Conservation (phyloP, 2,888 invertebrate species). For the Acanthosoma haemorrhoidale region DNA sequence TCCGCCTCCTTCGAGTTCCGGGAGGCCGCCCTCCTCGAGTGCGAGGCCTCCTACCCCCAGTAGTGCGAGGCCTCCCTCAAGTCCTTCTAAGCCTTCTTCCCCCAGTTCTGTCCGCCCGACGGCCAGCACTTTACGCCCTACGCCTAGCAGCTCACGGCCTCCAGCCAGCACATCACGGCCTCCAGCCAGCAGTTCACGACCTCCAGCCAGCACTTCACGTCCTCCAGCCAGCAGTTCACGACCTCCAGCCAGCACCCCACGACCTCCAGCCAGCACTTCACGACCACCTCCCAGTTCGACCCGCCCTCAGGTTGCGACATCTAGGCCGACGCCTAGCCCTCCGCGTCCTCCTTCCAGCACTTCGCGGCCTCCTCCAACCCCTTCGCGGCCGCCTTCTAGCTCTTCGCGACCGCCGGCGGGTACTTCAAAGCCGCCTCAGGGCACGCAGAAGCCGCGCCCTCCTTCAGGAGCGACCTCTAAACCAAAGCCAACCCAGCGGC, state of each 20-base stretch:
- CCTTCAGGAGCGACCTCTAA: background rate
- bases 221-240: background rate
- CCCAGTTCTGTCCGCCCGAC: background rate
- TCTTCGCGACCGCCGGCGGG: conserved; percentile 22
- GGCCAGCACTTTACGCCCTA: conserved; percentile 14
- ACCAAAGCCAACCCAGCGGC: conserved; percentile 6
- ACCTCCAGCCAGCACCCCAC: conserved; percentile 37
- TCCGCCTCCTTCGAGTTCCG: conserved; percentile 38
- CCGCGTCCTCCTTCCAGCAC: conserved; percentile 45
- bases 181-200: conserved; percentile 16
- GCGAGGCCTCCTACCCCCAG: conserved; percentile 43
- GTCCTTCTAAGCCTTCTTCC: conserved; percentile 32
- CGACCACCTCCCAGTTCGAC: conserved; percentile 33
- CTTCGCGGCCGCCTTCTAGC: conserved; percentile 11
- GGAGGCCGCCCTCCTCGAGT: conserved; percentile 32
- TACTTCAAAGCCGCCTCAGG: background rate
- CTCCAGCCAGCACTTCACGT: background rate
- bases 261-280: conserved; percentile 29
- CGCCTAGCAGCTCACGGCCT: background rate
- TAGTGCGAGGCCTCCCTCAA: conserved; percentile 44
- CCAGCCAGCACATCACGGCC: conserved; percentile 9
- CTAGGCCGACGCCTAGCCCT: conserved; percentile 38
- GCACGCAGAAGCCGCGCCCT: conserved; percentile 2
- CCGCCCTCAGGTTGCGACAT: conserved; percentile 6
- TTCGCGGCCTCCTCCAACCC: background rate